Conservation (phyloP, 2,113 vertebrate genomes). For the Archilochus colubris region DNA sequence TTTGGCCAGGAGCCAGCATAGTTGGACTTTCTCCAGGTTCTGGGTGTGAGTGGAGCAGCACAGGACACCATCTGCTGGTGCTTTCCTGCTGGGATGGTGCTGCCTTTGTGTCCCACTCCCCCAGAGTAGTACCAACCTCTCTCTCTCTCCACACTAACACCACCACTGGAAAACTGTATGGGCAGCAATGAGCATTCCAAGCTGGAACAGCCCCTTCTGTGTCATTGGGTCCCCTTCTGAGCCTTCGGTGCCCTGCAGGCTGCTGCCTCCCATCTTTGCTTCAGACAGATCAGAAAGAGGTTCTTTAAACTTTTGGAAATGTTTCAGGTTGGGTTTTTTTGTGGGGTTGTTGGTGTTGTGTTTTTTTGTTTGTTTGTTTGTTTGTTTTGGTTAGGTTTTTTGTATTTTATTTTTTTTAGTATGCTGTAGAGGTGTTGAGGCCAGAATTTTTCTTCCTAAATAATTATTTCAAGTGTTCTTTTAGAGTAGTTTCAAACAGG, state of each 20-base stretch:
- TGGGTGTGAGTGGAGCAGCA: fast-evolving
- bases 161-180: neutral
- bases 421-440: neutral
- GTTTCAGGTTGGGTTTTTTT: neutral
- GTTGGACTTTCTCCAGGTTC: neutral
- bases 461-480: neutral
- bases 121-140: neutral
- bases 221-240: neutral
- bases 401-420: neutral
- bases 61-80: neutral
- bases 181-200: neutral
- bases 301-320: neutral
- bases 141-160: fast-evolving
- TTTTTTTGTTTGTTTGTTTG: no score
- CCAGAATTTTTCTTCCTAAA: neutral
- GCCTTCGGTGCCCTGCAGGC: neutral
- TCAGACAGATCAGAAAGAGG: neutral
- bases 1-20: fast-evolving
- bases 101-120: neutral
- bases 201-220: neutral
- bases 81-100: neutral
- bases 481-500: neutral
- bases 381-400: no score
- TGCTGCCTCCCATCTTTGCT: neutral
- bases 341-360: no score